Conservation (phyloP, 2,113 vertebrate genomes). For the Salvelinus sp. region DNA sequence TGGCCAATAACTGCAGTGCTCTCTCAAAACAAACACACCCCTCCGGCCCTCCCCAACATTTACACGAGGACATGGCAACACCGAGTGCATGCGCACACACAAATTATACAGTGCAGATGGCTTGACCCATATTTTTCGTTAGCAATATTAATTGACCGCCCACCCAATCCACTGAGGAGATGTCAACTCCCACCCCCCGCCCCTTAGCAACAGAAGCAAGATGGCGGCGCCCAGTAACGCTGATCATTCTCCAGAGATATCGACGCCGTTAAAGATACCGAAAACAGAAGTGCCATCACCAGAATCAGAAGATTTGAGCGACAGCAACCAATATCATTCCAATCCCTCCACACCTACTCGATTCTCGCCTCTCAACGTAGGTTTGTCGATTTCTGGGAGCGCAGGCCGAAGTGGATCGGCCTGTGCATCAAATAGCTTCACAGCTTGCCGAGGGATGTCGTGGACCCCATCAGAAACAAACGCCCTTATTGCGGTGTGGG, state of each 20-base stretch:
- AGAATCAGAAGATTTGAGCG: conserved; percentile 85
- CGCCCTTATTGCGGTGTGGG: conserved; percentile 96
- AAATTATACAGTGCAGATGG: too few species aligned
- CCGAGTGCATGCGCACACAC: too few species aligned
- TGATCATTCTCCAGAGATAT: conserved; percentile 85
- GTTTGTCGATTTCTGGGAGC: conserved; percentile 66
- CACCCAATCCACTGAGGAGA: too few species aligned
- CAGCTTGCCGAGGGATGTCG: conserved; percentile 95
- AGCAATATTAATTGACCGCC: too few species aligned
- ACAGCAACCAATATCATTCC: conserved; percentile 87
- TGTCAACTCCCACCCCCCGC: conserved; percentile 57
- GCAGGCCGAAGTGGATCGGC: conserved; percentile 76
- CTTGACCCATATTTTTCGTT: too few species aligned
- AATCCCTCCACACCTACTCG: conserved; percentile 88
- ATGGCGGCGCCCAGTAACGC: conserved; percentile 97
- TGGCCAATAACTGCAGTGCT: too few species aligned
- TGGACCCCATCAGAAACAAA: conserved; percentile 98
- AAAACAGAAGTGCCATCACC: conserved; percentile 92
- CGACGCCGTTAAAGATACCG: conserved; percentile 85
- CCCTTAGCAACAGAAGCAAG: conserved; percentile 84
- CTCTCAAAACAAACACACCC: too few species aligned
- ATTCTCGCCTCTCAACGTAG: conserved; percentile 83
- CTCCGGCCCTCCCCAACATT: too few species aligned
- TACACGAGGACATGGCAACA: too few species aligned
- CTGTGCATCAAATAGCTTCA: conserved; percentile 82